Percentiles rank a stretch among this genome's conserved stretches.
Evolutionary conservation across 2,888 invertebrate species (phyloP).

Genomic region (Sclerodermus sp.): DNA sequence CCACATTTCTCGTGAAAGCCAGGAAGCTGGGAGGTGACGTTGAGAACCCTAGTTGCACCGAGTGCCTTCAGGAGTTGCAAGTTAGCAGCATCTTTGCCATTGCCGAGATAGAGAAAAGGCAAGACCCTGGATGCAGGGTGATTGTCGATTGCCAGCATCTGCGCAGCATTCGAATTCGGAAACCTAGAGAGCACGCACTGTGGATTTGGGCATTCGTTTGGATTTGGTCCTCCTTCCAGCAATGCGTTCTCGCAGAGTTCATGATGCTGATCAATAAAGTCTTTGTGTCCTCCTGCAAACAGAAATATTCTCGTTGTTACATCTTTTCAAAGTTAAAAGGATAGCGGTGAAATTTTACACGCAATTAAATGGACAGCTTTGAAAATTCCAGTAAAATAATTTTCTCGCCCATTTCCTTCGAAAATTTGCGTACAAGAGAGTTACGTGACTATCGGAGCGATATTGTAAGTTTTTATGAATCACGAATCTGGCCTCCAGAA

Average conservation of each 20-base stretch:
- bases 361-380: too few species aligned
- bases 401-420: too few species aligned
- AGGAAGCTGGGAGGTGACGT: conserved; percentile 78
- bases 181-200: too few species aligned
- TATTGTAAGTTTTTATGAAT: too few species aligned
- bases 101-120: conserved; percentile 80
- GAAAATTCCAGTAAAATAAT: too few species aligned
- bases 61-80: conserved; percentile 66
- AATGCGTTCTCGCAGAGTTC: conserved; percentile 74
- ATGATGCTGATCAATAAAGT: conserved; percentile 70
- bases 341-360: too few species aligned
- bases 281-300: conserved; percentile 69
- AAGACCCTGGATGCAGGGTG: conserved; percentile 78
- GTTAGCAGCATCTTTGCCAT: conserved; percentile 79
- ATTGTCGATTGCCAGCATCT: conserved; percentile 67
- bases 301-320: conserved; percentile 1
- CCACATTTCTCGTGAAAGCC: conserved; percentile 70
- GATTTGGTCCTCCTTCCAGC: too few species aligned
- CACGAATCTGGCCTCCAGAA: too few species aligned
- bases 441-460: too few species aligned
- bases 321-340: conserved; percentile 1
- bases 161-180: conserved; percentile 44
- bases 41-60: conserved; percentile 77
- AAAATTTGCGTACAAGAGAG: too few species aligned
- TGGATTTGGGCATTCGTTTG: too few species aligned